Evolutionary conservation across 2,888 invertebrate genomes (phyloP).

Genomic region (Andrena marginata): DNA sequence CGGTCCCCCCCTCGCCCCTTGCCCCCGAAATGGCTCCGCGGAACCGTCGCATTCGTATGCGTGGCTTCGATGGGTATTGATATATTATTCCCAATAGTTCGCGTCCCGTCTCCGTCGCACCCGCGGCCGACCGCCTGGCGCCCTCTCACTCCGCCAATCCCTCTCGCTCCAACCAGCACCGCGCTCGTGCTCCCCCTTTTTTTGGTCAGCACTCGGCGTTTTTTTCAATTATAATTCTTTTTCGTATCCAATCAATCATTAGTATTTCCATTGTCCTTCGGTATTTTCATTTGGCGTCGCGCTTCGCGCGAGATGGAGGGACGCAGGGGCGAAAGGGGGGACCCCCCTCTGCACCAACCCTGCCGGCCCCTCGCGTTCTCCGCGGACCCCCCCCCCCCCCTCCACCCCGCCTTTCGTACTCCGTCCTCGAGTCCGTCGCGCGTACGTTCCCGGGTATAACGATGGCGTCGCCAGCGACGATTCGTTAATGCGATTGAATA

Average conservation of each 20-base stretch:
- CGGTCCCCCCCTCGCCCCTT: conserved; percentile 64
- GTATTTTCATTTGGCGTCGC: conserved; percentile 85
- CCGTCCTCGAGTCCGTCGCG: conserved; percentile 38
- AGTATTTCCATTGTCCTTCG: conserved; percentile 85
- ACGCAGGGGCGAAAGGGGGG: conserved; percentile 34
- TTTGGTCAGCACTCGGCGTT: conserved; percentile 81
- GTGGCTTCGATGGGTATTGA: conserved; percentile 85
- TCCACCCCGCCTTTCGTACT: conserved; percentile 8
- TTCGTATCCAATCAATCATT: conserved; percentile 85
- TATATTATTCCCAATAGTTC: conserved; percentile 85
- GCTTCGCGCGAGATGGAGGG: conserved; percentile 75
- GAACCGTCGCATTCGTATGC: conserved; percentile 83
- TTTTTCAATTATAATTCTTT: conserved; percentile 85
- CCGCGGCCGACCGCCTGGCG: conserved; percentile 8
- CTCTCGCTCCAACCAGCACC: conserved; percentile 46
- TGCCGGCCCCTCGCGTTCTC: conserved; percentile 35
- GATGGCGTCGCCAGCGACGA: conserved; percentile 82
- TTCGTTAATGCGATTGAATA: conserved; percentile 84
- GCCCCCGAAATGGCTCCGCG: conserved; percentile 66
- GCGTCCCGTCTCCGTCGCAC: conserved; percentile 76
- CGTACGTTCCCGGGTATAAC: conserved; percentile 69
- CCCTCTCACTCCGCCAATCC: conserved; percentile 46
- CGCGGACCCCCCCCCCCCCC: neutral
- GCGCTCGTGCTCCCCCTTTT: conserved; percentile 65
- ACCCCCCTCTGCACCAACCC: conserved; percentile 24